A percentile compares a stretch with the other conserved stretches of the same genome.
Conservation (phyloP, 2,797 vertebrate species). For the Pyrrhura leucotis region DNA sequence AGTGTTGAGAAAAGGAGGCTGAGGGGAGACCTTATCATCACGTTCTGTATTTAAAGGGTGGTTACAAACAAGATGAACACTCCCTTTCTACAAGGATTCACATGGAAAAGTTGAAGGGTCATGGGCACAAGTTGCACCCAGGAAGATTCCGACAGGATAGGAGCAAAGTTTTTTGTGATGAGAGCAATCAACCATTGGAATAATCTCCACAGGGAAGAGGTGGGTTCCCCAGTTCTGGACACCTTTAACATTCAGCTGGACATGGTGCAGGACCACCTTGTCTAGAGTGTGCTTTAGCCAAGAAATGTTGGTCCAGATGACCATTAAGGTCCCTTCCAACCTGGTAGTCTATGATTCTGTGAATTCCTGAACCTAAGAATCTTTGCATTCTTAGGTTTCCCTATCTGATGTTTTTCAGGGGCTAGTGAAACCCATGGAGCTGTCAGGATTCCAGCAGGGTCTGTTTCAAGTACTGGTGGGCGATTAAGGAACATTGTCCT, state of each 20-base stretch:
- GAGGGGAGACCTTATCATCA: neutral
- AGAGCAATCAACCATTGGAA: neutral
- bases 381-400: neutral
- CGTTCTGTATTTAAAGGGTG: neutral
- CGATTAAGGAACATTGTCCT: neutral
- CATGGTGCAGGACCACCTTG: neutral
- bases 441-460: neutral
- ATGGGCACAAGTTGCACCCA: neutral
- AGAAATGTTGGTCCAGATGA: neutral
- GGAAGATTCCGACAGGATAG: neutral
- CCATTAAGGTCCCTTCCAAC: neutral
- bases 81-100: neutral
- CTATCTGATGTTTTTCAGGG: neutral
- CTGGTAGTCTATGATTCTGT: neutral
- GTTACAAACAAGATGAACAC: neutral
- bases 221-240: neutral
- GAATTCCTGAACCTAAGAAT: neutral
- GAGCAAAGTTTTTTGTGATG: neutral
- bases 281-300: neutral
- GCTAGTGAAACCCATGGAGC: neutral
- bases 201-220: neutral
- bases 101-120: neutral
- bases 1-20: neutral
- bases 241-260: neutral
- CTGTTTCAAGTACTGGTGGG: neutral